Base-by-base conservation (phyloP, 2,888 invertebrate genomes). In the Proisotoma minuta region DNA sequence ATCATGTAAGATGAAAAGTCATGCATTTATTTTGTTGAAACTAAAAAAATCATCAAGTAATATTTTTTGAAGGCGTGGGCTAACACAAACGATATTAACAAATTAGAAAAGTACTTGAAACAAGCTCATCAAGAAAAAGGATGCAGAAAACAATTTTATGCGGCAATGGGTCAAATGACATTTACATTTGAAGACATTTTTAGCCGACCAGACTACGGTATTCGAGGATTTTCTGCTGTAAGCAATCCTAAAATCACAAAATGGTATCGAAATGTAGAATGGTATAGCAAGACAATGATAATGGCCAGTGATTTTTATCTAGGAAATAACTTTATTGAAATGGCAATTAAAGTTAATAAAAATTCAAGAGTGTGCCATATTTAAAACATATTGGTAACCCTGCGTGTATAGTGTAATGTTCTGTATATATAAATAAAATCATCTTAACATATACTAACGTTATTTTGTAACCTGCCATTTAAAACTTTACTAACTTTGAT, bases 11-110 rank as follows among this genome's bases (percentile, higher is more conserved):
- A 28, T n/a, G n/a, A n/a, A n/a, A n/a, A n/a, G n/a, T n/a, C n/a
- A n/a, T n/a, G n/a, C n/a, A n/a, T n/a, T n/a, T n/a, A n/a, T n/a
- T n/a, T n/a, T n/a, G n/a, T n/a, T n/a, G n/a, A n/a, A n/a, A n/a
- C n/a, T n/a, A n/a, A n/a, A n/a, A n/a, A n/a, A n/a, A n/a, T n/a
- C n/a, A n/a, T n/a, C n/a, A n/a, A n/a, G n/a, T n/a, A n/a, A n/a
- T n/a, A n/a, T n/a, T n/a, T n/a, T 10, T 49, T 24, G 4, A 49
- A 69, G 69, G 66, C 57, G 67, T 87, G 87, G 87, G 87, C 84
- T 1, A 81, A 87, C 75, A 84, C 83, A 3, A 82, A 83, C 66
- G 79, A 78, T 15, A 77, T 83, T 65, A 68, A 77, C 0, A 79
- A 78, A 39, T 77, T 87, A 49, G 34, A 34, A 34, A 34, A 34